Evolutionary conservation across 2,797 vertebrate genomes (phyloP).

Genomic region (Hafferia zeledoni): DNA sequence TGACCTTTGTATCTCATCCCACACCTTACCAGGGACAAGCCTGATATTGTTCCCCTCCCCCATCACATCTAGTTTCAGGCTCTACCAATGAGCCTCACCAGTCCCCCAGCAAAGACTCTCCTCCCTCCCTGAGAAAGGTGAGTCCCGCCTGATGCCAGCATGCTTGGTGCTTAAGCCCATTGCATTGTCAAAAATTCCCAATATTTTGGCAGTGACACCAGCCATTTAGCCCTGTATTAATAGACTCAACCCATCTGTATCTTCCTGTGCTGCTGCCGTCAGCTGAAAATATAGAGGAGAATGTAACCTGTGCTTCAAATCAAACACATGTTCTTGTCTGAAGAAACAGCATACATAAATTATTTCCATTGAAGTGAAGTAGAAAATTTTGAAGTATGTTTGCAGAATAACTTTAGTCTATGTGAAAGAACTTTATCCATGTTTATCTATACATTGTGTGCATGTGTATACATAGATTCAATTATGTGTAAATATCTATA

Average conservation of each 20-base stretch:
- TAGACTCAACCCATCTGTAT: not conserved
- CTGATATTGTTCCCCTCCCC: not conserved
- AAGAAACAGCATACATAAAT: not conserved
- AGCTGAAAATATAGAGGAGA: not conserved
- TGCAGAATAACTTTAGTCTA: not conserved
- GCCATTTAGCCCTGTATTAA: not conserved
- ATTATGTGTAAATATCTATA: not conserved
- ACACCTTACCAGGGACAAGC: not conserved
- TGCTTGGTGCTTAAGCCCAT: not conserved
- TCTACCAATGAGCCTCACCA: fast-evolving
- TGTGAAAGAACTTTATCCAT: not conserved
- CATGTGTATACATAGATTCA: not conserved
- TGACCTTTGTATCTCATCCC: not conserved
- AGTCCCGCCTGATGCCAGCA: not conserved
- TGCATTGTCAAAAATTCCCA: not conserved
- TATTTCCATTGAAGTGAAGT: not conserved
- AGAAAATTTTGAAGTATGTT: not conserved
- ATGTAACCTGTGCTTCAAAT: not conserved
- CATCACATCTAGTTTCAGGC: not conserved
- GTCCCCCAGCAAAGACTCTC: not conserved
- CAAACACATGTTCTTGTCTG: not conserved
- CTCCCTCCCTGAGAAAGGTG: not conserved
- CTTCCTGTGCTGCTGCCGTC: not conserved
- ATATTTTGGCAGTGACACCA: not conserved
- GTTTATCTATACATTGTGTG: not conserved